Conservation (phyloP, 2,888 invertebrate genomes). For the Aphodius granarius region DNA sequence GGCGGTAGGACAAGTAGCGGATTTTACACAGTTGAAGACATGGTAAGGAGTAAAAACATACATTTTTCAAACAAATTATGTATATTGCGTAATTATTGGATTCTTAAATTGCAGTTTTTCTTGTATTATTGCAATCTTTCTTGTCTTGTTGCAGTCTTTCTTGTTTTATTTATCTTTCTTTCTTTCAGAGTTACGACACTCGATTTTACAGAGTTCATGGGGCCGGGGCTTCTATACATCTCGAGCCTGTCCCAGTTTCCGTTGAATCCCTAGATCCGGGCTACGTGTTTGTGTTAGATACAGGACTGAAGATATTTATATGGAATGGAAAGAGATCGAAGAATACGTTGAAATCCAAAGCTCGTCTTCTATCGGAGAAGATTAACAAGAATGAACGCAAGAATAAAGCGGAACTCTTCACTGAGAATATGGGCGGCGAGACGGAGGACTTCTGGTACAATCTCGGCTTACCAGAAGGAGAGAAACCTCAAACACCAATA, state of each 20-base stretch:
- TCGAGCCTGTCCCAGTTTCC: conserved; percentile 81
- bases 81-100: too few species aligned
- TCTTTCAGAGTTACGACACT: conserved; percentile 72
- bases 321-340: conserved; percentile 90
- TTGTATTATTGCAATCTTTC: too few species aligned
- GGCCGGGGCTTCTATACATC: conserved; percentile 82
- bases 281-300: conserved; percentile 90
- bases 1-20: conserved; percentile 97
- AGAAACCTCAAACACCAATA: conserved; percentile 54
- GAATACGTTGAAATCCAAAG: conserved; percentile 86
- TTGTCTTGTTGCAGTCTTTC: too few species aligned
- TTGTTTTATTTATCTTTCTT: conserved; percentile 35
- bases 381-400: conserved; percentile 98
- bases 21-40: conserved; percentile 95
- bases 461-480: conserved; percentile 63
- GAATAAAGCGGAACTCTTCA: conserved; percentile 87
- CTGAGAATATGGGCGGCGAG: conserved; percentile 82
- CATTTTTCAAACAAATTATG: conserved; percentile 3
- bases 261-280: conserved; percentile 82
- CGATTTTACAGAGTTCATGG: conserved; percentile 88
- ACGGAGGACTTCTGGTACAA: conserved; percentile 81
- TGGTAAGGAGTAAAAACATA: conserved; percentile 60
- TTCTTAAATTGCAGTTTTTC: too few species aligned
- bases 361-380: conserved; percentile 92
- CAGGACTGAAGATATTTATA: conserved; percentile 81